Evolutionary conservation across 2,797 vertebrate genomes (phyloP), one percentile per base, ranked within the genome.

Genomic region (Sebastes goodei): DNA sequence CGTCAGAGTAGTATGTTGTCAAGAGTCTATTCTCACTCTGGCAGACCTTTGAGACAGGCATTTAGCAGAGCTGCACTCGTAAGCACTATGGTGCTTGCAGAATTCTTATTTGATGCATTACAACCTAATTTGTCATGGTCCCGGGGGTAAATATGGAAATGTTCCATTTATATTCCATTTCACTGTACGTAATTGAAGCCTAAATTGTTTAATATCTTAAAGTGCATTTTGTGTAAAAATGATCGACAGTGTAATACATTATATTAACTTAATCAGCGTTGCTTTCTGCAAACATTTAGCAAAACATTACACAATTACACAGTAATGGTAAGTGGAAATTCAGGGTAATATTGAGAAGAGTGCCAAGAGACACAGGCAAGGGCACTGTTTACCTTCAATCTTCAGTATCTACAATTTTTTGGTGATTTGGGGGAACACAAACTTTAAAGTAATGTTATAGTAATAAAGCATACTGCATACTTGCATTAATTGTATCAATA

Each of bases 291-390:
- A 91, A 91, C 84, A 84, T 88, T 86, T 72, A 81, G 77, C 53
- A 76, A 81, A 89, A 49, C 71, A 71, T 83, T 81, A 81, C 85
- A 82, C 49, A 74, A 91, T 93, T 89, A 86, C 71, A 83, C 30
- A 65, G 23, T 60, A 60, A 88, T 83, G 21, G 63, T 35, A 60
- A 80, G 74, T 71, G 66, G 29, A 70, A 81, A 75, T 73, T 80
- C 35, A 60, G 67, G 62, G 60, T 61, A 71, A 68, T 75, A 76
- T 66, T 69, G 52, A 72, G 59, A 53, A 52, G 62, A 75, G 59
- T 20, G 46, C 46, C 17, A 78, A 59, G 75, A 70, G 25, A 65
- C 69, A 66, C 4, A 2, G 61, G 8, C 8, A 42, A 64, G 52
- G 30, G 52, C 23, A 56, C 7, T 21, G 61, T 78, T 73, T 23